phyloP scores from a whole-genome alignment of 2,888 invertebrate species.

The Gisinianus flammeolus region DNA sequence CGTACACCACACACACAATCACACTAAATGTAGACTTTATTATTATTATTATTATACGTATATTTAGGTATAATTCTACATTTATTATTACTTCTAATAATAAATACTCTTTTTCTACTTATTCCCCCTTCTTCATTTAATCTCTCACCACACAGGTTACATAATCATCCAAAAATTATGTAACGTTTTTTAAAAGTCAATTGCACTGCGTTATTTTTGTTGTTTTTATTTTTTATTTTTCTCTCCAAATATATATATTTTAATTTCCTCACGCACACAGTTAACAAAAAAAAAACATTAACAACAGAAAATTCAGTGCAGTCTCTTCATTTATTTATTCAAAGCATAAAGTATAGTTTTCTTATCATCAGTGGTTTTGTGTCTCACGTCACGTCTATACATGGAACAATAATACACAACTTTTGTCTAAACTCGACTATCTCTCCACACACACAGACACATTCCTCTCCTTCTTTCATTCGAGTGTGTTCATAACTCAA shows the following conservation, averaged over 20 bases:
- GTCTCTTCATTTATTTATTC: not conserved
- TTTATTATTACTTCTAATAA: not conserved
- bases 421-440: not conserved
- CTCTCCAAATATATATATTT: too few relatives aligned
- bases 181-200: too few relatives aligned
- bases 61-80: not conserved
- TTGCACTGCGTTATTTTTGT: too few relatives aligned
- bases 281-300: not conserved
- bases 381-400: not conserved
- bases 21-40: slow-evolving; percentile 34
- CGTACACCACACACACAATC: too few relatives aligned
- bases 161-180: not conserved
- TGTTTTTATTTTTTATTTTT: not conserved
- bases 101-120: too few relatives aligned
- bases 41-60: not conserved
- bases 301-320: not conserved
- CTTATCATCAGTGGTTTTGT: not conserved
- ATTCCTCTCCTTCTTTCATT: too few relatives aligned
- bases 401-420: not conserved
- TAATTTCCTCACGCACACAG: not conserved
- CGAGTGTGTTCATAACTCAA: too few relatives aligned
- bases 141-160: not conserved
- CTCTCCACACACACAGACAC: too few relatives aligned
- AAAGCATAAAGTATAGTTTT: not conserved
- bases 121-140: not conserved